These are phyloP conservation scores for Pseudomugil tenellus DNA, from an alignment of 2,797 vertebrate genomes.

Conservation along the genomic window DNA sequence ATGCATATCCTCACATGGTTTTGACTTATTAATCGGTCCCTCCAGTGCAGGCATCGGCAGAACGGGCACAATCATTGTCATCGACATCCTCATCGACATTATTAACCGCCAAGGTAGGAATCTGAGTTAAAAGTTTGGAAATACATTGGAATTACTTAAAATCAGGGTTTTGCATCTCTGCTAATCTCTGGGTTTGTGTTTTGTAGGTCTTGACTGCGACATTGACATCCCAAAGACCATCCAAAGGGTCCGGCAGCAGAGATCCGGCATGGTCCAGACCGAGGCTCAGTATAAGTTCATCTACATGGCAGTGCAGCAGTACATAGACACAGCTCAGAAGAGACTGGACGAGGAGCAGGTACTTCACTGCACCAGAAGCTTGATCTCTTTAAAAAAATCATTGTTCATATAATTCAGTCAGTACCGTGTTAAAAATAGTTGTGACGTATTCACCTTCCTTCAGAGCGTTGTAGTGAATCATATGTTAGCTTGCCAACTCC, in stretches of 20 bases:
- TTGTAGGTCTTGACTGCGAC: conserved; percentile 86
- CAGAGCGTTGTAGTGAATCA: neutral
- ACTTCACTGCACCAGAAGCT: neutral
- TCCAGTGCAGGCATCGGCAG: conserved; percentile 87
- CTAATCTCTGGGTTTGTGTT: conserved; percentile 7
- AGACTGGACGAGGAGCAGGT: conserved; percentile 88
- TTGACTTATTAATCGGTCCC: conserved; percentile 17
- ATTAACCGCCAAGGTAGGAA: conserved; percentile 86
- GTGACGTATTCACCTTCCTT: neutral
- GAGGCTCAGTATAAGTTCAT: conserved; percentile 92
- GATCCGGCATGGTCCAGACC: conserved; percentile 91
- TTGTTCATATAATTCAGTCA: neutral
- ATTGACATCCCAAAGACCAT: conserved; percentile 90
- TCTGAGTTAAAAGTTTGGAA: neutral
- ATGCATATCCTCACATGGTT: neutral
- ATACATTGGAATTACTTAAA: neutral
- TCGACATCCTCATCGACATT: conserved; percentile 88
- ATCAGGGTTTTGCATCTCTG: neutral
- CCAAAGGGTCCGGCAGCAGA: conserved; percentile 88
- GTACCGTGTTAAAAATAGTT: neutral
- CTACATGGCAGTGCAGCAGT: conserved; percentile 89
- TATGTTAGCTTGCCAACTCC: neutral
- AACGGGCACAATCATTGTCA: conserved; percentile 89
- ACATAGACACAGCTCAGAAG: conserved; percentile 88
- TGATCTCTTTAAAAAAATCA: neutral